Base-by-base conservation (phyloP, 2,888 invertebrate species). In the Eristalis arbustorum region DNA sequence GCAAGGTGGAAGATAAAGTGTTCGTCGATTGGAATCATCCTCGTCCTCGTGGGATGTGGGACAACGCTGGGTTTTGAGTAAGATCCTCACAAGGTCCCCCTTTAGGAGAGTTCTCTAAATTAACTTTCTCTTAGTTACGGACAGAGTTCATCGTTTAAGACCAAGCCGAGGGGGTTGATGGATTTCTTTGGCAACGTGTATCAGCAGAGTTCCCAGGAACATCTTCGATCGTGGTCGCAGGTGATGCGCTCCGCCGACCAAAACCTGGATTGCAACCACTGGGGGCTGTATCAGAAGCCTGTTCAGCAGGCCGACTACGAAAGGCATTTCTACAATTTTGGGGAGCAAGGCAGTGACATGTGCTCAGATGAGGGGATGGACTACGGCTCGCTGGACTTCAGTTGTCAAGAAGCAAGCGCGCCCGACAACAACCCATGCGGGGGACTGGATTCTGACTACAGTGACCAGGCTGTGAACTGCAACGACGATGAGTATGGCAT, bases 101-200 rank as follows among this genome's bases (percentile, higher is more conserved):
- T n/a, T n/a, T n/a, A 11, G 0, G 56, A 37, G 14, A 25, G 31
- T n/a, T 4, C 11, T 3, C 10, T 18, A 13, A 37, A 18, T 2
- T 28, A 37, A 3, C 6, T 2, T 1, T 40, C 40, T 71, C 40
- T 31, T 61, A 78, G 78, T 2, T 64, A 59, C 37, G 31, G 49
- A 1, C 49, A 49, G 8, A 18, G 18, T 8, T 8, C 8, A 5
- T 8, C 18, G 18, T 18, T 13, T 0, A 69, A 25, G 2, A 18
- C 37, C 1, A 80, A 72, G 14, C 80, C 76, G 14, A 76, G 68
- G 18, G 37, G 25, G 22, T 37, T 77, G 11, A 68, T 73, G 57
- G 72, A 81, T 18, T 34, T 81, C 28, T 37, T 84, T 6, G 63
- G 40, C 59, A 81, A 63, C n/a, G 61, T 84, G 40, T 13, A 81